Evolutionary conservation across 2,888 invertebrate species (phyloP), one percentile per base, ranked within the genome.

Genomic region (Pristionchus mayeri): DNA sequence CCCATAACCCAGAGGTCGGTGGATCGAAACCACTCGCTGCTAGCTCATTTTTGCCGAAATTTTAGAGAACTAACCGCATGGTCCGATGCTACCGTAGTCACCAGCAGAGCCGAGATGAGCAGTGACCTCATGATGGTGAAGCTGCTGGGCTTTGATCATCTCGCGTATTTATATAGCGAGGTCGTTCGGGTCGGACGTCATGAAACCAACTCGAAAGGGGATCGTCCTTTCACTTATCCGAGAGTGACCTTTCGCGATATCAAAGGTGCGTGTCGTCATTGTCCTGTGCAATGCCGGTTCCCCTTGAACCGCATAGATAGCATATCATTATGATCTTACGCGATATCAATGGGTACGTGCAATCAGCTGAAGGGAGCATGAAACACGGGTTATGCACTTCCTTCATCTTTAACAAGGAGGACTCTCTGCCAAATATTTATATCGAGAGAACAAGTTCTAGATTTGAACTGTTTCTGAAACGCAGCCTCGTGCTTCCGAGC

Each of bases 1-100:
- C 95, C 95, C 95, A 95, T 95, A 95, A 95, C 95, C 96, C 96
- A 96, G 96, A 96, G 96, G 95, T 96, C 96, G 96, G 96, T 96
- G 90, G 92, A 93, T 93, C 92, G 92, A 93, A 93, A 93, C 92
- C 90, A 91, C 91, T 84, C 78, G 60, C 67, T 40, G 54, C 85
- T 48, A 44, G 21, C 13, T 67, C 37, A 27, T 54, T 54, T 80
- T 80, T 80, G 54, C 54, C 37, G 0, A 4, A 40, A 37, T 80
- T 52, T 50, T 2, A 50, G 3, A n/a, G n/a, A n/a, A n/a, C n/a
- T 75, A 44, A 75, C 75, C 75, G 75, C 76, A 18, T 48, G 18
- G 18, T 48, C 48, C 11, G 50, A 48, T 30, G 50, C 52, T 50
- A 52, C 52, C 50, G 76, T 78, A 48, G 50, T 16, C 50, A 78